These are phyloP conservation scores for Myotis findleyi DNA, from an alignment of 2,797 vertebrate species.

Conservation along the genomic window DNA sequence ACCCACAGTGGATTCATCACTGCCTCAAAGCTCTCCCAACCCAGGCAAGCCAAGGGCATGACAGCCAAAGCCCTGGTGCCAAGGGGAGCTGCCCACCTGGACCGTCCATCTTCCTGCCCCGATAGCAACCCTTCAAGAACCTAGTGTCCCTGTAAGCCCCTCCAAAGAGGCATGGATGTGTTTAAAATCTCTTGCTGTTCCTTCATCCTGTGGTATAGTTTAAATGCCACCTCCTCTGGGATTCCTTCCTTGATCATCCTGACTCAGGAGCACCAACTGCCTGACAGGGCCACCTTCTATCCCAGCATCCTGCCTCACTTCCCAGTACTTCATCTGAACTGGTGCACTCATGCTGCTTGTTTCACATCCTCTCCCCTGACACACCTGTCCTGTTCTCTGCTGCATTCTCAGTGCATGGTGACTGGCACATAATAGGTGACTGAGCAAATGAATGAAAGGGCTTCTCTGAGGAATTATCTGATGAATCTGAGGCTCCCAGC, in stretches of 20 bases:
- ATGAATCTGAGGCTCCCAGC: neutral
- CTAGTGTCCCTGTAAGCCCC: neutral
- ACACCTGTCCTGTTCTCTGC: neutral
- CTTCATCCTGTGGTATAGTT: neutral
- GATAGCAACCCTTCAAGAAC: neutral
- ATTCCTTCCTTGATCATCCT: neutral
- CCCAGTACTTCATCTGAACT: neutral
- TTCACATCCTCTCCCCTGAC: neutral
- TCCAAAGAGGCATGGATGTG: neutral
- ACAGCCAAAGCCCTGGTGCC: neutral
- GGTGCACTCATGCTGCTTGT: too few relatives aligned
- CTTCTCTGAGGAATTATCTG: neutral
- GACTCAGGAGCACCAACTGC: neutral
- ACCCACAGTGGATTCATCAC: neutral
- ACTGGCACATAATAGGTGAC: neutral
- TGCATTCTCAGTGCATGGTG: neutral
- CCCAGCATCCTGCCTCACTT: neutral
- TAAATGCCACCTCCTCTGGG: neutral
- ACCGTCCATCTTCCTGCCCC: neutral
- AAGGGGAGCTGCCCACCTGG: rapidly evolving
- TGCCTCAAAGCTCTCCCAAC: neutral
- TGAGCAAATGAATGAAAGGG: neutral
- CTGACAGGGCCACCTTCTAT: neutral
- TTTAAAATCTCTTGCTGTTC: neutral
- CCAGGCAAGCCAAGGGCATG: neutral